Percentiles rank a stretch among this genome's conserved stretches.
phyloP scores from a whole-genome alignment of 2,113 vertebrate species.

The Varanus salvator region DNA sequence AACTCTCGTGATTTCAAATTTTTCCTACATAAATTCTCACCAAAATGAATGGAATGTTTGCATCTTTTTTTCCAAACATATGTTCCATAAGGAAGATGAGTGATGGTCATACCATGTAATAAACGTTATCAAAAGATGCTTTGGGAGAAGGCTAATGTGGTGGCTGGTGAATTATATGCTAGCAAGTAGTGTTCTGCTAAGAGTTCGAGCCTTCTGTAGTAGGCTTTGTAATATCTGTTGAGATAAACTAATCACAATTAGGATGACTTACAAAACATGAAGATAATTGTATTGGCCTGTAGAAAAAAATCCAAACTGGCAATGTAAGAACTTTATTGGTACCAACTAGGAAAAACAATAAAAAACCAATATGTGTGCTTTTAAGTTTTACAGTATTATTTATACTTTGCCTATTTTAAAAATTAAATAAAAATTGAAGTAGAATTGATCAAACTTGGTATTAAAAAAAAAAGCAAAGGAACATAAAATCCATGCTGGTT shows the following conservation, averaged over 20 bases:
- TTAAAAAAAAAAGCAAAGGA: background rate
- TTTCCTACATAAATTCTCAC: conserved; percentile 53
- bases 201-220: fast-evolving
- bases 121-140: conserved; percentile 53
- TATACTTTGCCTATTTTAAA: background rate
- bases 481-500: too few species aligned
- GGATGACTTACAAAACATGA: background rate
- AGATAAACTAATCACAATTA: background rate
- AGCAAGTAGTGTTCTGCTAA: background rate
- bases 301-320: background rate
- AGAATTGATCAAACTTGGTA: background rate
- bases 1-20: conserved; percentile 18
- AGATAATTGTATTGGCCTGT: background rate
- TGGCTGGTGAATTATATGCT: conserved; percentile 30
- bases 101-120: conserved; percentile 44
- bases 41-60: conserved; percentile 33
- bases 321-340: background rate
- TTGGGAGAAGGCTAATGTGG: conserved; percentile 37
- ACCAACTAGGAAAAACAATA: background rate
- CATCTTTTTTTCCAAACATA: conserved; percentile 23
- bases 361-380: background rate
- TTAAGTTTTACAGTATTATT: background rate
- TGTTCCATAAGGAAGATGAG: conserved; percentile 30
- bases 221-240: background rate
- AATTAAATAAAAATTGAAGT: background rate